Conservation (phyloP, 37 sponge, comb jelly and placozoan genomes). For the Agelas oroides region DNA sequence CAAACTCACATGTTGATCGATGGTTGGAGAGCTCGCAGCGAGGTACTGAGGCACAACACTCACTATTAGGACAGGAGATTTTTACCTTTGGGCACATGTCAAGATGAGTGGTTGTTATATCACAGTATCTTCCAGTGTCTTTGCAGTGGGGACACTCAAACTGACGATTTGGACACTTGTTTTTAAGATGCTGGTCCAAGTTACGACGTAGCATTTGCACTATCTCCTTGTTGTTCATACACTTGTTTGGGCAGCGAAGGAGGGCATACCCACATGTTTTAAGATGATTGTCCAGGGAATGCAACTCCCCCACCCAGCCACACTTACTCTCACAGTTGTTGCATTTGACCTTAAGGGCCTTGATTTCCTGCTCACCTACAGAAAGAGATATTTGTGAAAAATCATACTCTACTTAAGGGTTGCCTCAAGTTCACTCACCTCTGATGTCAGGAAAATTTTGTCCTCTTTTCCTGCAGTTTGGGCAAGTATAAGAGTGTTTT, state of each 20-base stretch:
- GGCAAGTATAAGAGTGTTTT: slow-evolving; percentile 3
- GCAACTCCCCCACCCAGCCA: slow-evolving; percentile 40
- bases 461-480: slow-evolving; percentile 18
- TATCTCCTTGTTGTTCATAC: not conserved
- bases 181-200: slow-evolving; percentile 3
- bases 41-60: slow-evolving; percentile 5
- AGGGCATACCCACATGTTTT: slow-evolving; percentile 1
- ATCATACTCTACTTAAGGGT: too few relatives aligned
- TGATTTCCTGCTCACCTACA: slow-evolving; percentile 21
- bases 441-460: too few relatives aligned
- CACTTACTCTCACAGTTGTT: not conserved
- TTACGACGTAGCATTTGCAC: slow-evolving; percentile 12
- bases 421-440: too few relatives aligned
- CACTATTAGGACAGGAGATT: too few relatives aligned
- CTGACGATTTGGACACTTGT: slow-evolving; percentile 32
- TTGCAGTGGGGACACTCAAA: slow-evolving; percentile 48
- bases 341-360: slow-evolving; percentile 23
- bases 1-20: slow-evolving; percentile 1
- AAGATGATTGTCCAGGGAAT: slow-evolving; percentile 4
- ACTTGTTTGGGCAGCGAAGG: slow-evolving; percentile 36
- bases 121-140: slow-evolving; percentile 23
- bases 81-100: too few relatives aligned
- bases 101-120: slow-evolving; percentile 3
- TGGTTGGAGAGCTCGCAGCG: not conserved
- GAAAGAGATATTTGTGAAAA: too few relatives aligned